Percentiles rank a stretch among this genome's conserved stretches.
Conservation (phyloP, 2,797 vertebrate species). For the Spinus olivaceus region DNA sequence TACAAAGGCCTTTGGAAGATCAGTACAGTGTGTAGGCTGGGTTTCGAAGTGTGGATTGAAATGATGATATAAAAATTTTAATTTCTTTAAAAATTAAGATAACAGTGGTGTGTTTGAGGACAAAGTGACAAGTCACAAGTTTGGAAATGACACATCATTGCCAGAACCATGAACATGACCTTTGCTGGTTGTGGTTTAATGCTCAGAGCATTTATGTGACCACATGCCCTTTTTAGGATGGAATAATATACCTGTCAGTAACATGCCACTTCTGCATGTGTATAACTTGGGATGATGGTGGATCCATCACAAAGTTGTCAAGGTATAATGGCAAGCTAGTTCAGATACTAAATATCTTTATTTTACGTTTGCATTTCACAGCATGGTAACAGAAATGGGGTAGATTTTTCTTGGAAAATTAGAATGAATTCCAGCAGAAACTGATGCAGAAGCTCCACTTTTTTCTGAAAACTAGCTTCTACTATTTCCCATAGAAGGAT, state of each 20-base stretch:
- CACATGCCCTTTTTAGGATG: not conserved
- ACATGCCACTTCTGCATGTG: not conserved
- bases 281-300: not conserved
- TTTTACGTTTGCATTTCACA: not conserved
- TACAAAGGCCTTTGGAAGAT: not conserved
- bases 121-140: not conserved
- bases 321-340: not conserved
- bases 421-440: not conserved
- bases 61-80: not conserved
- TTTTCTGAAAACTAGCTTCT: not conserved
- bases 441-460: not conserved
- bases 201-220: not conserved
- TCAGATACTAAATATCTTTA: not conserved
- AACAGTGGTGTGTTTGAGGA: not conserved
- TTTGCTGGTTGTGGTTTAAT: not conserved
- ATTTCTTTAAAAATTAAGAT: not conserved
- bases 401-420: conserved; percentile 23
- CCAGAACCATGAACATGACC: not conserved
- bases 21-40: not conserved
- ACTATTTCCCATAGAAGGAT: not conserved
- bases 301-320: not conserved
- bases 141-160: not conserved
- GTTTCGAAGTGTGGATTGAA: not conserved
- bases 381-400: not conserved
- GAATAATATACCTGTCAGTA: not conserved